These are phyloP conservation scores for Daboia siamensis DNA, from an alignment of 2,113 vertebrate species.

Conservation along the genomic window DNA sequence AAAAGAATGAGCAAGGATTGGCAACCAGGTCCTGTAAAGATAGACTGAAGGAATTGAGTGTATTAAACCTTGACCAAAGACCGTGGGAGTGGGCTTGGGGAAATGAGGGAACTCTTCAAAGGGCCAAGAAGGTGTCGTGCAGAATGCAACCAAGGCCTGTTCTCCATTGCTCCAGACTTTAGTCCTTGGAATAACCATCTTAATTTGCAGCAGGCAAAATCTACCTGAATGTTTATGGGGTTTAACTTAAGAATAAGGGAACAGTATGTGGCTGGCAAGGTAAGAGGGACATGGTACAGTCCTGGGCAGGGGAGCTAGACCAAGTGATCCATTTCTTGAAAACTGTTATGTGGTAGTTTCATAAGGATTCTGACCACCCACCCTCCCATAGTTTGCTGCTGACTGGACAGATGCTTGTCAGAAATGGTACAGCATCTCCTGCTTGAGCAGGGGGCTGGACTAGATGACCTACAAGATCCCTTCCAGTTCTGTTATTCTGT, in stretches of 20 bases:
- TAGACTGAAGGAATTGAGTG: neutral
- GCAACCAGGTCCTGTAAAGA: neutral
- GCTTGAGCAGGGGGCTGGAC: too few species aligned
- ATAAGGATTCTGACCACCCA: too few species aligned
- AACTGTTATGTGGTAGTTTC: neutral
- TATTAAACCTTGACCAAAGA: neutral
- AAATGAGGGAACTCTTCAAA: neutral
- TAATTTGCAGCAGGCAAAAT: neutral
- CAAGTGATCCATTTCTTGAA: neutral
- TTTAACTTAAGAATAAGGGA: neutral
- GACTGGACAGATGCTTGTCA: too few species aligned
- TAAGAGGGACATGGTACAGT: neutral
- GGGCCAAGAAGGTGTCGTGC: neutral
- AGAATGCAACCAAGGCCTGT: neutral
- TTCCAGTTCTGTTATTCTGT: too few species aligned
- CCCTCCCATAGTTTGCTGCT: too few species aligned
- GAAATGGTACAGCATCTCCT: too few species aligned
- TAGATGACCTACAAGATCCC: too few species aligned
- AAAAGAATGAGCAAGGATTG: neutral
- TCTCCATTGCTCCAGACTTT: neutral
- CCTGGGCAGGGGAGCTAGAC: neutral
- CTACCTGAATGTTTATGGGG: neutral
- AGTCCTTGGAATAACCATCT: neutral
- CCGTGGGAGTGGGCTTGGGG: neutral
- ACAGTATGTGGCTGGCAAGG: constrained; percentile 42